A percentile compares a stretch with the other conserved stretches of the same genome.
Conservation (phyloP, 2,797 vertebrate species). For the Nannoperca obscura region DNA sequence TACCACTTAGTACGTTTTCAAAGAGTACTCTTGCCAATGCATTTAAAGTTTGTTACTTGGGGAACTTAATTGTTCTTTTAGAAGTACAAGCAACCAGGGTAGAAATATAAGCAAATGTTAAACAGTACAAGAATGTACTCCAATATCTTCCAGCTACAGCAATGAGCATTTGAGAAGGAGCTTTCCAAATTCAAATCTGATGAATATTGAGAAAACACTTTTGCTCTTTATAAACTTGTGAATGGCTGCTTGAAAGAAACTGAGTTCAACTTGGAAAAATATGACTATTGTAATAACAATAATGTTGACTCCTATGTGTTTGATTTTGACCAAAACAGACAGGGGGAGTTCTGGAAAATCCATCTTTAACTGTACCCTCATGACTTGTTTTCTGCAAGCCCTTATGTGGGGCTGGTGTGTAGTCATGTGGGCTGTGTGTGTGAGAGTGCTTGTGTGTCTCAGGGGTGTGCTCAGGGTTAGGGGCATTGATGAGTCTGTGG, state of each 20-base stretch:
- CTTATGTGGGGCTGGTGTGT: conserved; percentile 53
- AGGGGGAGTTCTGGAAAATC: conserved; percentile 46
- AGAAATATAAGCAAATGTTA: neutral
- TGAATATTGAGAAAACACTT: neutral
- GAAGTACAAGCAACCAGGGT: neutral
- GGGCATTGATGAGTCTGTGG: conserved; percentile 76
- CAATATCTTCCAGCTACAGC: neutral
- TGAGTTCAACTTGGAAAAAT: conserved; percentile 4
- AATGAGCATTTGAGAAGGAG: neutral
- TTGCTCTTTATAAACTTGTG: conserved; percentile 4
- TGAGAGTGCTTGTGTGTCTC: conserved; percentile 54
- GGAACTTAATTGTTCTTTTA: conserved; percentile 1
- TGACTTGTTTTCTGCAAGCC: conserved; percentile 14
- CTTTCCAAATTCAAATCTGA: neutral
- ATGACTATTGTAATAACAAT: neutral
- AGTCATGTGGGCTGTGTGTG: conserved; percentile 51
- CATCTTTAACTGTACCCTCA: conserved; percentile 14
- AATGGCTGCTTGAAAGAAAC: neutral
- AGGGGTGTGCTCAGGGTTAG: conserved; percentile 65
- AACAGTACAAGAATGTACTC: neutral
- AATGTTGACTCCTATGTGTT: conserved; percentile 8
- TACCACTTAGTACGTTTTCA: neutral
- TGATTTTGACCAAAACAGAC: conserved; percentile 31
- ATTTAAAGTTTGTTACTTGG: neutral
- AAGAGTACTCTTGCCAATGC: neutral